Conservation (phyloP, 2,888 invertebrate genomes). For the Nomada ruficornis region DNA sequence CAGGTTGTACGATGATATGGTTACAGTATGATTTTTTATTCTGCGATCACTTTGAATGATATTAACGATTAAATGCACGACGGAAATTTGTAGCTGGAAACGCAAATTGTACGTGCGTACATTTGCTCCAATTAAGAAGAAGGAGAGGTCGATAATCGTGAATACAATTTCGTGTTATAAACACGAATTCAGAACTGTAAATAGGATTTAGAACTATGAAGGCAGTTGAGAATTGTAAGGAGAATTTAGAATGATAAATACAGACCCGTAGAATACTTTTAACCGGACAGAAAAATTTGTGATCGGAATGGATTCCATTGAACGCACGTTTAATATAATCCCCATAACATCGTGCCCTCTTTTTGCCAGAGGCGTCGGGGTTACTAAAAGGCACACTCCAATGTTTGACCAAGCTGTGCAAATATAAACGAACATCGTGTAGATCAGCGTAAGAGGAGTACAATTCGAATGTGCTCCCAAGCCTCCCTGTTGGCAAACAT, state of each 20-base stretch:
- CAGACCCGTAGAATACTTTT: not conserved
- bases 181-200: too few relatives aligned
- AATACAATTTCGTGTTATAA: too few relatives aligned
- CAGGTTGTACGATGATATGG: too few relatives aligned
- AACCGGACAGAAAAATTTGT: conserved; percentile 16
- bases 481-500: conserved; percentile 81
- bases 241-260: not conserved
- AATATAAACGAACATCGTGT: conserved; percentile 79
- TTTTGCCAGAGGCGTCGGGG: conserved; percentile 77
- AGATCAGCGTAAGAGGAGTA: conserved; percentile 72
- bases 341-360: conserved; percentile 69
- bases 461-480: conserved; percentile 73
- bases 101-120: too few relatives aligned
- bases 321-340: conserved; percentile 63
- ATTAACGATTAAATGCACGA: not conserved
- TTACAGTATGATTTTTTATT: not conserved
- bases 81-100: too few relatives aligned
- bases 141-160: too few relatives aligned
- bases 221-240: too few relatives aligned
- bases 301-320: conserved; percentile 27
- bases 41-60: not conserved
- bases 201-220: too few relatives aligned
- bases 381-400: conserved; percentile 82
- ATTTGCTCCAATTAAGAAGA: too few relatives aligned
- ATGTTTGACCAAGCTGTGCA: conserved; percentile 83